Base-by-base conservation (phyloP, 2,113 vertebrate genomes). In the Dicaeum eximium region DNA sequence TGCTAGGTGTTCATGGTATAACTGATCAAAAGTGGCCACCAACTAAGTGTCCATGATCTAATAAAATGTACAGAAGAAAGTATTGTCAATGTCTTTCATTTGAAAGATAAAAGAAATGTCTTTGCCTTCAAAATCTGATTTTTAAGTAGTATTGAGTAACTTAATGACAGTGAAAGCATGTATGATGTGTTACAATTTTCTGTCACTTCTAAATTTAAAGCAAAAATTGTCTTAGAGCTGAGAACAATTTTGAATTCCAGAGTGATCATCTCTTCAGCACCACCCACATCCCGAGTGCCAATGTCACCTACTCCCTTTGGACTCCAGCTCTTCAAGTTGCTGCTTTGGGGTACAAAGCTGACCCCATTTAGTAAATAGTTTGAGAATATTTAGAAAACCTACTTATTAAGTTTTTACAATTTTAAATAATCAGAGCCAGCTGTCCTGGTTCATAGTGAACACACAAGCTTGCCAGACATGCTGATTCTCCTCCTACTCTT, bases 181-280 rank as follows among this genome's bases (percentile, higher is more conserved):
- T 79, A 90, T 53, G 78, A 93, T 92, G 84, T 83, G 81, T 90
- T 94, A 95, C 94, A 80, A 92, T 90, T 88, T 96, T 90, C 80
- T 91, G 79, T 78, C 71, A 87, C 58, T 88, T 94, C 90, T 92
- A 92, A 95, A 92, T 94, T 93, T 35, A 72, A 80, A 90, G 54
- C 37, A 92, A 58, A 88, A 83, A 38, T 25, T 45, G 9, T n/a
- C 84, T 83, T 83, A 69, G 70, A 88, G 28, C 70, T 95, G 78
- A 58, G 87, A 96, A 89, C 1, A 4, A 38, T 90, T 96, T 95
- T 71, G 56, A 67, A 60, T 96, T 95, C 79, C 71, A 57, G 51
- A 87, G 27, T 20, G 72, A 67, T 88, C 75, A 60, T 96, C 71
- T 92, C 60, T 83, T 80, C 87, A 88, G 80, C 75, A 93, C 81